These are phyloP conservation scores for Cydia amplana DNA, from an alignment of 1,140 invertebrate species.

Conservation along the genomic window DNA sequence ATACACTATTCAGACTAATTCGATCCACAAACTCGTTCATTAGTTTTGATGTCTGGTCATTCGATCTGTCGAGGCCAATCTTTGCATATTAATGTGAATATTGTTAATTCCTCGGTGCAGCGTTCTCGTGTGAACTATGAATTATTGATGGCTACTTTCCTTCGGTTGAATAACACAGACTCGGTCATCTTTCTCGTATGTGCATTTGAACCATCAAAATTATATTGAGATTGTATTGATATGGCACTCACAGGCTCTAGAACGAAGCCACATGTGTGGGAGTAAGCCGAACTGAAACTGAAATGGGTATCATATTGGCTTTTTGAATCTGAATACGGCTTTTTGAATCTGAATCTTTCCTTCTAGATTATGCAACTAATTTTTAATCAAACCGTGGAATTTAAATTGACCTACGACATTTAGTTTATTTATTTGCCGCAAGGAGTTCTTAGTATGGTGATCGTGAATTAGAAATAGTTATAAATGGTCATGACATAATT, in stretches of 20 bases:
- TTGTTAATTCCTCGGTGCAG: background rate
- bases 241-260: background rate
- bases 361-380: background rate
- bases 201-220: background rate
- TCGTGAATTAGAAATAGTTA: background rate
- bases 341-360: background rate
- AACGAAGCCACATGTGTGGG: too few relatives aligned
- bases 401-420: conserved; percentile 11
- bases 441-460: background rate
- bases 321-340: background rate
- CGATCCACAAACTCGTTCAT: conserved; percentile 17
- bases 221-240: background rate
- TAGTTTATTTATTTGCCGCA: background rate
- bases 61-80: background rate
- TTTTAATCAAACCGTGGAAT: background rate
- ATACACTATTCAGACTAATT: background rate
- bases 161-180: conserved; percentile 22
- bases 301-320: background rate
- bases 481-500: conserved; percentile 8
- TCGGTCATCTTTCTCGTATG: background rate
- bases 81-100: conserved; percentile 5
- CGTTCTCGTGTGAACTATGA: conserved; percentile 24
- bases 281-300: background rate
- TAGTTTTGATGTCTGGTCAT: background rate
- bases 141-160: conserved; percentile 30